Evolutionary conservation across 2,113 vertebrate genomes (phyloP).

Genomic region (Columbina picui): DNA sequence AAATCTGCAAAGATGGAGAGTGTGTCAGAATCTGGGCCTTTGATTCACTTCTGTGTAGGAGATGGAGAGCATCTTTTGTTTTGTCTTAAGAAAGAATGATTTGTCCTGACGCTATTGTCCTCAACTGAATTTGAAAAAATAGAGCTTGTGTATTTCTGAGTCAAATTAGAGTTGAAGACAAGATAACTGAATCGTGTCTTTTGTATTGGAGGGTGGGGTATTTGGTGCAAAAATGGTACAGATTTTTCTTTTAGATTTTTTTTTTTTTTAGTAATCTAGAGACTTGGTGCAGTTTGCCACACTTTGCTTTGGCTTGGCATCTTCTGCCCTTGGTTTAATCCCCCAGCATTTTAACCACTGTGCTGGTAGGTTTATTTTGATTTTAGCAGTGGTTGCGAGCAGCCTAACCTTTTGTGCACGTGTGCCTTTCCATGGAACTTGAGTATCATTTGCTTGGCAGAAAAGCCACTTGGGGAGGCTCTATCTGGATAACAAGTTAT

Average conservation of each 20-base stretch:
- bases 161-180: neutral
- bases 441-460: neutral
- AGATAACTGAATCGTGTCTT: neutral
- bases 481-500: neutral
- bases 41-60: neutral
- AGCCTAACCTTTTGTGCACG: rapidly evolving
- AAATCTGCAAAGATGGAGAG: neutral
- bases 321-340: neutral
- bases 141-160: neutral
- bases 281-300: neutral
- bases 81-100: conserved; percentile 1
- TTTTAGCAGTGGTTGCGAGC: neutral
- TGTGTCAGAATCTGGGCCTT: neutral
- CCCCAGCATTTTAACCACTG: neutral
- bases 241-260: neutral
- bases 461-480: neutral
- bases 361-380: neutral
- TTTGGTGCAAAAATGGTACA: neutral
- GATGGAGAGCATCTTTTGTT: neutral
- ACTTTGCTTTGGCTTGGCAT: neutral
- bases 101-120: neutral
- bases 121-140: neutral
- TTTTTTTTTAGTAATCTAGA: neutral
- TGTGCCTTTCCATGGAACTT: neutral
- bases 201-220: neutral